Base-by-base conservation (phyloP, 2,797 vertebrate species). In the Myotis daubentonii region DNA sequence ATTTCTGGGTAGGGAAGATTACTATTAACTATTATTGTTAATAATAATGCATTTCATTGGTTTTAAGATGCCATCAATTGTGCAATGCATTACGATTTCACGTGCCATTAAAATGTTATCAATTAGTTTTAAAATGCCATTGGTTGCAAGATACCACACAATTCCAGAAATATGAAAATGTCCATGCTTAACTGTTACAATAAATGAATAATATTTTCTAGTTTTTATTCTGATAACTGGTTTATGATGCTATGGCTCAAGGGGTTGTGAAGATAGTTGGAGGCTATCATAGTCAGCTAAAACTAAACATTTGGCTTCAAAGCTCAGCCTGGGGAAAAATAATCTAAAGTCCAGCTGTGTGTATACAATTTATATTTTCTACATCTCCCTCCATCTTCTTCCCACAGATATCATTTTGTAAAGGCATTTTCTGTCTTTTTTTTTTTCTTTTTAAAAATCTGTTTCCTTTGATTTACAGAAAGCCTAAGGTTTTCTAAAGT, bases 301-400 rank as follows among this genome's bases (percentile, higher is more conserved):
- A 79, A 36, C 83, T 22, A 38, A n/a, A 7, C 49, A 76, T 93
- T 72, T 84, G 28, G 3, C 89, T 96, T 97, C 72, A 95, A 41
- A 93, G 4, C 44, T 91, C 15, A 81, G 3, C 53, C 60, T 80
- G n/a, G 25, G 60, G 62, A 78, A 96, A 93, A 89, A 94, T 49
- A 68, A 74, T 36, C 70, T 82, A 96, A 92, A 44, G 6, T 84
- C 11, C 7, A 53, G 51, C 47, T 82, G 12, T 33, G 68, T 94
- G 68, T 91, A 79, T 55, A 41, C 38, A 89, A 86, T n/a, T 68
- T 96, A 30, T 11, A 86, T 84, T 66, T 97, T 93, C 47, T 94
- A 55, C 1, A 17, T 13, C 30, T 90, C 17, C 57, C 82, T 65
- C 28, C 38, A 74, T 89, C 87, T 95, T 86, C 38, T 82, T 68